A percentile compares a stretch with the other conserved stretches of the same genome.
Evolutionary conservation across 1,140 invertebrate species (phyloP).

Genomic region (Trissolcus basalis): DNA sequence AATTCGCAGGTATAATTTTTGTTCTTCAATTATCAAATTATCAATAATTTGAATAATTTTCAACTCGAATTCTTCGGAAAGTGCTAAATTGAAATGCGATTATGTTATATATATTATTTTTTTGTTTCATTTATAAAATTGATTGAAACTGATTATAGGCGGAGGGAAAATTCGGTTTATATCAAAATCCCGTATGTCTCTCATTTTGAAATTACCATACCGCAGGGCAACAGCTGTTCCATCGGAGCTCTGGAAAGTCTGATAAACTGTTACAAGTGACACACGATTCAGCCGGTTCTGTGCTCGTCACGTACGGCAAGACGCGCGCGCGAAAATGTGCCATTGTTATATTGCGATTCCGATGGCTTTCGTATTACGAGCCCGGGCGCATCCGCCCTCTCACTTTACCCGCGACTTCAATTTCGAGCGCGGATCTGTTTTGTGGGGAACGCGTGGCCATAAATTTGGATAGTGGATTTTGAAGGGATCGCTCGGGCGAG

Average conservation of each 20-base stretch:
- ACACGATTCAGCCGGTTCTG: slow-evolving; percentile 46
- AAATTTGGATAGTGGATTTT: slow-evolving; percentile 62
- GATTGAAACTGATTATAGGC: slow-evolving; percentile 14
- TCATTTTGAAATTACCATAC: slow-evolving; percentile 71
- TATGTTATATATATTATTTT: no score
- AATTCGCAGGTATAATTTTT: no score
- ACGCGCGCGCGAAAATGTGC: slow-evolving; percentile 49
- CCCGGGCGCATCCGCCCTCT: slow-evolving; percentile 15
- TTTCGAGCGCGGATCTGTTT: slow-evolving; percentile 64
- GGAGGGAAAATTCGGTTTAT: slow-evolving; percentile 32
- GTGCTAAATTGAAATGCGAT: no score
- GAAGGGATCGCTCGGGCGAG: slow-evolving; percentile 42
- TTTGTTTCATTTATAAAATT: no score
- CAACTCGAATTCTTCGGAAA: background rate
- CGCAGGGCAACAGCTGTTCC: slow-evolving; percentile 70
- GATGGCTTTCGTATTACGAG: slow-evolving; percentile 63
- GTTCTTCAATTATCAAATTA: no score
- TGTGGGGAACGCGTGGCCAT: slow-evolving; percentile 54
- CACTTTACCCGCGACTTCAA: slow-evolving; percentile 57
- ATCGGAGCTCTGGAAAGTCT: slow-evolving; percentile 61
- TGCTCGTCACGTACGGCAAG: slow-evolving; percentile 37
- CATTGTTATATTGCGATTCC: slow-evolving; percentile 63
- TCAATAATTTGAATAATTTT: slow-evolving; percentile 17
- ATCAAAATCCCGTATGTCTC: slow-evolving; percentile 38
- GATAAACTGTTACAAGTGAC: slow-evolving; percentile 74